A percentile compares a stretch with the other conserved stretches of the same genome.
Evolutionary conservation across 2,888 invertebrate species (phyloP).

Genomic region (Acrobasis suavella): DNA sequence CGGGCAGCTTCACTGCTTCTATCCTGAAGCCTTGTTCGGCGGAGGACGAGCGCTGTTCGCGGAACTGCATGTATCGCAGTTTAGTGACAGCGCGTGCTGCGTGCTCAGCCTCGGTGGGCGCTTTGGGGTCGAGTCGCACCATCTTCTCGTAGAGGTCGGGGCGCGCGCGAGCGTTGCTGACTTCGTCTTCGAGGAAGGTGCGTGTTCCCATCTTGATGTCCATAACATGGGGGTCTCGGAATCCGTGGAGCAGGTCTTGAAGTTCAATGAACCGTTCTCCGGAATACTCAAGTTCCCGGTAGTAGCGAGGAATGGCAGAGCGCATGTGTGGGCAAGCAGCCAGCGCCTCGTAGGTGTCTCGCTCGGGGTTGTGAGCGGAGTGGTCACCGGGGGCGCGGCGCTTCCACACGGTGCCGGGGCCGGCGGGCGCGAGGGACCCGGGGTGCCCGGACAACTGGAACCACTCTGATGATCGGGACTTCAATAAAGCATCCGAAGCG

Average conservation of each 20-base stretch:
- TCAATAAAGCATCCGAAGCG: slow-evolving; percentile 92
- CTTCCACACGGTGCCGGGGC: slow-evolving; percentile 97
- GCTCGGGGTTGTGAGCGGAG: slow-evolving; percentile 87
- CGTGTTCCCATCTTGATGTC: slow-evolving; percentile 98
- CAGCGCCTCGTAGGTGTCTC: slow-evolving; percentile 90
- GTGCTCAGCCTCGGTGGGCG: slow-evolving; percentile 93
- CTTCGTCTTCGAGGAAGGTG: slow-evolving; percentile 97
- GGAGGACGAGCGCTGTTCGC: slow-evolving; percentile 96
- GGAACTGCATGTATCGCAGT: slow-evolving; percentile 97
- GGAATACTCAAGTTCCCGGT: slow-evolving; percentile 90
- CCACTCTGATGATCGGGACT: slow-evolving; percentile 88
- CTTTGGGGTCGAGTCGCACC: slow-evolving; percentile 93
- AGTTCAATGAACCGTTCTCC: slow-evolving; percentile 95
- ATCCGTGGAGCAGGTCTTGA: slow-evolving; percentile 95
- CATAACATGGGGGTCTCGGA: slow-evolving; percentile 96
- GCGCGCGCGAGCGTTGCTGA: slow-evolving; percentile 91
- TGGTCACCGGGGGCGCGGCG: slow-evolving; percentile 88
- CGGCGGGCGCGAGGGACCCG: slow-evolving; percentile 95
- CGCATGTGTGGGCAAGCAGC: slow-evolving; percentile 87
- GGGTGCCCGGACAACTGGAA: slow-evolving; percentile 97
- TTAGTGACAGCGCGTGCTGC: slow-evolving; percentile 93
- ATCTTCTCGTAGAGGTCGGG: slow-evolving; percentile 97
- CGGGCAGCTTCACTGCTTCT: slow-evolving; percentile 95
- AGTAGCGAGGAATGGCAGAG: slow-evolving; percentile 91
- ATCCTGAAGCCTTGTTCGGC: slow-evolving; percentile 97